These are phyloP conservation scores for Melitaea cinxia DNA, from an alignment of 1,140 invertebrate genomes.

Conservation along the genomic window DNA sequence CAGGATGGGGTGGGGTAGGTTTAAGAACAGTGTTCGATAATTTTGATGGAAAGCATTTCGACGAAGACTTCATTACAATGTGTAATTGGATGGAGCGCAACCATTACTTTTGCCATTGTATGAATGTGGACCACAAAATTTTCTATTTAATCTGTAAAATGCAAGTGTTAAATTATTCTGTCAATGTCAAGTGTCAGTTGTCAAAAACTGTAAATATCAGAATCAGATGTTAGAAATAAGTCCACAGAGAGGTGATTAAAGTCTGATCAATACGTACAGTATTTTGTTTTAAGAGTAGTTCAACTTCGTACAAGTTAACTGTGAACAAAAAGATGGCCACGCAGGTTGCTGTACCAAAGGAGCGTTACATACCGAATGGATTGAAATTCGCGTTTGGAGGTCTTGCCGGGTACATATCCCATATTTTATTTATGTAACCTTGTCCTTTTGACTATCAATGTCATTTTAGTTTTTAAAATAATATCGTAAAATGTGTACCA, in stretches of 20 bases:
- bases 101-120: too few relatives aligned
- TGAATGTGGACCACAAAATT: too few relatives aligned
- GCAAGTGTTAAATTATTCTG: background rate
- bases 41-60: too few relatives aligned
- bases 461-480: slow-evolving; percentile 30
- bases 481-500: too few relatives aligned
- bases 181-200: background rate
- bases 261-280: background rate
- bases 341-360: slow-evolving; percentile 48
- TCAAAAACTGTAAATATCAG: slow-evolving; percentile 6
- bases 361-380: slow-evolving; percentile 82
- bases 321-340: slow-evolving; percentile 47
- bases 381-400: slow-evolving; percentile 86
- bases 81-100: too few relatives aligned
- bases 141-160: too few relatives aligned
- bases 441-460: slow-evolving; percentile 50
- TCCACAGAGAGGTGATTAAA: background rate
- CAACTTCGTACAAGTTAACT: background rate
- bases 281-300: background rate
- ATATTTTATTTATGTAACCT: slow-evolving; percentile 52
- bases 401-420: slow-evolving; percentile 86
- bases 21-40: too few relatives aligned
- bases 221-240: too few relatives aligned
- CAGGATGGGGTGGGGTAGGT: too few relatives aligned
- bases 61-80: too few relatives aligned